A percentile compares a stretch with the other conserved stretches of the same genome.
Conservation (phyloP, 2,797 vertebrate genomes). For the Lemur catta region DNA sequence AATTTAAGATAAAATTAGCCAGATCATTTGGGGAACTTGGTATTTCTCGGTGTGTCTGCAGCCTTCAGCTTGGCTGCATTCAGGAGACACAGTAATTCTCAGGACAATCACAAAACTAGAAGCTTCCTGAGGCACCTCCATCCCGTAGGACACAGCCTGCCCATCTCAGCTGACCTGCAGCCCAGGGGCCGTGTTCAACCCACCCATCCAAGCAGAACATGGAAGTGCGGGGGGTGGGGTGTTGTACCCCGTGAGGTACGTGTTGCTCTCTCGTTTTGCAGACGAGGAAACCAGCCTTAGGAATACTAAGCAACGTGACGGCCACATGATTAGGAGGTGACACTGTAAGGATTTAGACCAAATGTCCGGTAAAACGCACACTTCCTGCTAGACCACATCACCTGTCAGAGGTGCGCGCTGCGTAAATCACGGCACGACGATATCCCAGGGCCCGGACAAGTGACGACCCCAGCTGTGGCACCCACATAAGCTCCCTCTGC, state of each 20-base stretch:
- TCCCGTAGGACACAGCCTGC: rapidly evolving
- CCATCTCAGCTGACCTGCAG: not conserved
- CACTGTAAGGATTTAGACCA: rapidly evolving
- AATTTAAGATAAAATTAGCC: not conserved
- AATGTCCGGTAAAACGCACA: rapidly evolving
- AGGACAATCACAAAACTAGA: too few relatives aligned
- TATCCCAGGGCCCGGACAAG: not conserved
- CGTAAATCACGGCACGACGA: not conserved
- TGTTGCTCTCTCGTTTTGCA: rapidly evolving
- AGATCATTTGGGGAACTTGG: not conserved
- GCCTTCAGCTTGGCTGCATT: not conserved
- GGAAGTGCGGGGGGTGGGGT: rapidly evolving
- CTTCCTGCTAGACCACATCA: rapidly evolving
- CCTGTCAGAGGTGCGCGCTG: not conserved
- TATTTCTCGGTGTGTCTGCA: not conserved
- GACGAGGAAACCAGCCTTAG: not conserved
- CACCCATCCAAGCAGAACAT: not conserved
- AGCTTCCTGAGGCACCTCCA: not conserved
- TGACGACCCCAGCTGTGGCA: too few relatives aligned
- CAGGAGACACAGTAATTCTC: rapidly evolving
- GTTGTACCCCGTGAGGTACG: rapidly evolving
- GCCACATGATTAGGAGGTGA: not conserved
- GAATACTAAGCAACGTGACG: too few relatives aligned
- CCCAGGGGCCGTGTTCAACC: not conserved
- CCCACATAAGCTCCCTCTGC: rapidly evolving